phyloP scores from a whole-genome alignment of 1,140 invertebrate genomes.

The Bursaphelenchus mucronatus region DNA sequence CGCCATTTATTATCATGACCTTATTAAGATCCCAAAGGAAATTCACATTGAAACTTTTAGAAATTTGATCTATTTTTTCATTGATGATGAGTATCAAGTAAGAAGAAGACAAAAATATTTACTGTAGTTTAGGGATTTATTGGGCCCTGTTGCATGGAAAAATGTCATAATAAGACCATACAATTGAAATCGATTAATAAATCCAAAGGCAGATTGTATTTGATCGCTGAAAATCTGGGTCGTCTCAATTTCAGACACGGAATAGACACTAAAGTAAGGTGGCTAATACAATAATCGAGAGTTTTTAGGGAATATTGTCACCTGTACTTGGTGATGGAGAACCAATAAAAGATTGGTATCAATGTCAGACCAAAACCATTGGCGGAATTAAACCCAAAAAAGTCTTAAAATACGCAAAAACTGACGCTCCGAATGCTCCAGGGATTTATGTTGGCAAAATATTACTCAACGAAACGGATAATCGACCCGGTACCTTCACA shows the following conservation, averaged over 20 bases:
- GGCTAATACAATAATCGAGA: neutral
- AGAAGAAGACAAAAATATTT: neutral
- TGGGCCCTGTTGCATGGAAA: constrained; percentile 4
- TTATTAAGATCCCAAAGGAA: constrained; percentile 6
- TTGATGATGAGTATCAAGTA: constrained; percentile 19
- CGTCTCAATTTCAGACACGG: constrained; percentile 10
- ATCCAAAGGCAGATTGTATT: neutral
- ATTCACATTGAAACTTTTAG: constrained; percentile 13
- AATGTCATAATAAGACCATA: neutral
- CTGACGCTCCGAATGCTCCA: neutral
- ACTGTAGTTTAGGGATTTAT: constrained; percentile 17
- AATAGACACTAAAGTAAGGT: constrained; percentile 10
- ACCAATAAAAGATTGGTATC: too few relatives aligned
- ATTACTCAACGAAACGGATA: neutral
- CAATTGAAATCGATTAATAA: neutral
- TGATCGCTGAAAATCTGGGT: constrained; percentile 26
- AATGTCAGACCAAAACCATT: neutral
- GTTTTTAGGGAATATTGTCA: too few relatives aligned
- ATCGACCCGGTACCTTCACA: neutral
- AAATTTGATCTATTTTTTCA: constrained; percentile 23
- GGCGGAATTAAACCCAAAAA: neutral
- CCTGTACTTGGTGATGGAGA: too few relatives aligned
- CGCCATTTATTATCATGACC: constrained; percentile 7
- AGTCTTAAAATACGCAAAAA: neutral
- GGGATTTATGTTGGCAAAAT: constrained; percentile 7